Conservation (phyloP, 2,888 invertebrate genomes). For the Lutraria lutraria region DNA sequence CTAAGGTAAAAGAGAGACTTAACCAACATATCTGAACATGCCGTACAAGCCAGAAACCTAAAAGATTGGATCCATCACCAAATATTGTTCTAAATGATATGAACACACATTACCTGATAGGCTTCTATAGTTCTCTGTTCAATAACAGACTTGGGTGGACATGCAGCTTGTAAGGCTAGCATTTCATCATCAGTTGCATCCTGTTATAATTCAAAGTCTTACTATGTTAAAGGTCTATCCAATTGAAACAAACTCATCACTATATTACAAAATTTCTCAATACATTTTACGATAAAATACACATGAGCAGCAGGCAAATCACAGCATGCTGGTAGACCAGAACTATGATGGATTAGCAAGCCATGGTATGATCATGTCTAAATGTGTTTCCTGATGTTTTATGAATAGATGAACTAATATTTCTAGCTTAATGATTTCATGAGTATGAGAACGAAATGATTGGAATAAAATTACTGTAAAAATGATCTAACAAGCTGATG, state of each 20-base stretch:
- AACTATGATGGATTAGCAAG: neutral
- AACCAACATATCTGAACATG: neutral
- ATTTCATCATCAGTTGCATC: constrained; percentile 59
- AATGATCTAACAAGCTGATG: neutral
- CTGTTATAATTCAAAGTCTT: constrained; percentile 39
- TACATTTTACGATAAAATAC: neutral
- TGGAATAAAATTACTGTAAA: neutral
- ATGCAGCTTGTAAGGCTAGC: constrained; percentile 61
- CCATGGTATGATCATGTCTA: neutral
- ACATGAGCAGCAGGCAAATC: neutral
- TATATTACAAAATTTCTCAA: neutral
- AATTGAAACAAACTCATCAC: neutral
- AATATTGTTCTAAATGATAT: neutral
- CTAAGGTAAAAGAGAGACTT: neutral
- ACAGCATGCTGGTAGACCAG: neutral
- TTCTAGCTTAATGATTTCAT: neutral
- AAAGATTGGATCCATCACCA: constrained; percentile 21
- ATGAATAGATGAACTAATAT: neutral
- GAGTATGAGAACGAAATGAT: neutral
- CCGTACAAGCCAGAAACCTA: neutral
- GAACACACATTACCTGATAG: constrained; percentile 65
- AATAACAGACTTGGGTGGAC: constrained; percentile 64
- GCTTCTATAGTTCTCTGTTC: constrained; percentile 72
- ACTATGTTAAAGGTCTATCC: neutral
- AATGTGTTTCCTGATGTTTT: neutral